phyloP scores from a whole-genome alignment of 2,113 vertebrate genomes.

The Himantopus leucocephalus region DNA sequence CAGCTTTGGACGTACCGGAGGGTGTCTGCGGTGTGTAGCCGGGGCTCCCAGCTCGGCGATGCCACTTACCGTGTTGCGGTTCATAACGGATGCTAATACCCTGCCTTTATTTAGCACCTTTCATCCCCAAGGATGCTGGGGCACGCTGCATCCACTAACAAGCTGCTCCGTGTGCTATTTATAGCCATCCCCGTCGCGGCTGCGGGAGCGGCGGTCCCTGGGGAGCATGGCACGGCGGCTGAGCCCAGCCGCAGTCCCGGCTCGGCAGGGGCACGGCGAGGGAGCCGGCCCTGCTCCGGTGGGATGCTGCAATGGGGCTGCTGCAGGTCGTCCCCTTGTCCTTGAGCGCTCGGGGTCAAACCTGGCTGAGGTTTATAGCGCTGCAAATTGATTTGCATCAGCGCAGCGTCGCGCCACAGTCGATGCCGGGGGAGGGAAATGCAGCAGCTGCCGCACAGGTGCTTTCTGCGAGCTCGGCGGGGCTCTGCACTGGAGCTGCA shows the following conservation, averaged over 20 bases:
- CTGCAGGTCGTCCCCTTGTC: neutral
- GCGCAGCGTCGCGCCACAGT: neutral
- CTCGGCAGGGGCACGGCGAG: neutral
- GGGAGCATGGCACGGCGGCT: neutral
- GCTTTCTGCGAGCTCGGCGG: neutral
- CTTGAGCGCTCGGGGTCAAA: neutral
- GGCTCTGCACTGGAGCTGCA: neutral
- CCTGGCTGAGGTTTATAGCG: neutral
- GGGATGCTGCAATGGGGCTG: neutral
- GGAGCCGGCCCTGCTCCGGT: neutral
- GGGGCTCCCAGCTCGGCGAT: neutral
- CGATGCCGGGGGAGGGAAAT: neutral
- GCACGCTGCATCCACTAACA: neutral
- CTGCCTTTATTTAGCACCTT: conserved; percentile 20
- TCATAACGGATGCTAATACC: neutral
- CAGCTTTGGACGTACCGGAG: neutral
- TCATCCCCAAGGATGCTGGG: conserved; percentile 4
- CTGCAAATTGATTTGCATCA: neutral
- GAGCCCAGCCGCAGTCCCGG: neutral
- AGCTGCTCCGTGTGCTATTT: neutral
- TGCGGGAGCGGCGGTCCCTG: neutral
- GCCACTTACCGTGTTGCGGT: neutral
- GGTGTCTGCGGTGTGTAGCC: neutral
- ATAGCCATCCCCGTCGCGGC: neutral
- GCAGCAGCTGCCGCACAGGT: neutral